phyloP scores from a whole-genome alignment of 1,140 invertebrate species.

The Amphibalanus amphitrite region DNA sequence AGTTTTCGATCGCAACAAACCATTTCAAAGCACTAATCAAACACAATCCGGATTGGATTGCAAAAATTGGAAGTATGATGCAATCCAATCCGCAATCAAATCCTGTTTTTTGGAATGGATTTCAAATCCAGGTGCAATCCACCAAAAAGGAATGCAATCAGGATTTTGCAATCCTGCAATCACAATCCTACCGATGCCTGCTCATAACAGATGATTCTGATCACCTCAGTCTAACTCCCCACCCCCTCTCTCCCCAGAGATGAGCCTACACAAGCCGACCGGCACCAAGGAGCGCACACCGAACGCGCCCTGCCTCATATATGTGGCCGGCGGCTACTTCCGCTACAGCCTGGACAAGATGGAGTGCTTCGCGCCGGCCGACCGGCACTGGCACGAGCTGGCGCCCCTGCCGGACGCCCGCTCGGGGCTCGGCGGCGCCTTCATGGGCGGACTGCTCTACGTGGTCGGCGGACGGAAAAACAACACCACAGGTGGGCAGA shows the following conservation, averaged over 20 bases:
- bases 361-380: constrained; percentile 71
- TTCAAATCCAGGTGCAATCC: too few relatives aligned
- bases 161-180: too few relatives aligned
- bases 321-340: constrained; percentile 74
- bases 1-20: too few relatives aligned
- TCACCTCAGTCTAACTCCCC: too few relatives aligned
- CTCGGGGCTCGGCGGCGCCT: constrained; percentile 72
- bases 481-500: constrained; percentile 31
- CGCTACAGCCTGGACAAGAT: constrained; percentile 65
- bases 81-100: too few relatives aligned
- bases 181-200: too few relatives aligned
- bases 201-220: too few relatives aligned
- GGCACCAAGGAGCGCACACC: constrained; percentile 61
- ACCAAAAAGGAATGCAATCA: too few relatives aligned
- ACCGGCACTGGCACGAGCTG: constrained; percentile 60
- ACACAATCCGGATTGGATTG: too few relatives aligned
- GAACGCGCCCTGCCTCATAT: constrained; percentile 71
- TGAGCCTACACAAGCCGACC: constrained; percentile 62
- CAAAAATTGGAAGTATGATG: too few relatives aligned
- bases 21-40: too few relatives aligned
- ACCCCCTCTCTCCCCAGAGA: constrained; percentile 28
- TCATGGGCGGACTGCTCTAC: constrained; percentile 63
- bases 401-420: constrained; percentile 59
- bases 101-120: too few relatives aligned
- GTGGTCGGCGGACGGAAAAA: constrained; percentile 81